Conservation (phyloP, 2,113 vertebrate species). For the Acanthochromis polyacanthus region DNA sequence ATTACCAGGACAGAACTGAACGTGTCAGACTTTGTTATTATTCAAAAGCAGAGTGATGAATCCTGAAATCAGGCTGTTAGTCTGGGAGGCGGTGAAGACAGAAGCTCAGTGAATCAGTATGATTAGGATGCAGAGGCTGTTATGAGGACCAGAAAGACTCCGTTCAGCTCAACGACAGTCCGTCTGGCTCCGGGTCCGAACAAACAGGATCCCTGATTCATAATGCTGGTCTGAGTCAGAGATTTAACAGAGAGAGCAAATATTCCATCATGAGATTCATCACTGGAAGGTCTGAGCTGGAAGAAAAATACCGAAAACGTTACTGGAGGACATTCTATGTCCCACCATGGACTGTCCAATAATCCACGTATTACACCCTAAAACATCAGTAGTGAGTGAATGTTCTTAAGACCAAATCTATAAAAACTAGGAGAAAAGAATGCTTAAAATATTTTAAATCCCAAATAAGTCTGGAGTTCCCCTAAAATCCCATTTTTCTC, state of each 20-base stretch:
- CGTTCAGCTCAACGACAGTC: conserved; percentile 80
- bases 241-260: conserved; percentile 75
- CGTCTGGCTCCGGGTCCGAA: conserved; percentile 77
- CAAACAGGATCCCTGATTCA: conserved; percentile 78
- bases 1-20: conserved; percentile 1
- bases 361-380: no score
- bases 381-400: no score
- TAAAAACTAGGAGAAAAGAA: no score
- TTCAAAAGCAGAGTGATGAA: conserved; percentile 12
- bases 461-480: no score
- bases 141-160: conserved; percentile 76
- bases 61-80: conserved; percentile 34
- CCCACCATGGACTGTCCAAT: no score
- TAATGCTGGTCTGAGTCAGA: conserved; percentile 75
- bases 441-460: no score
- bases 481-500: no score
- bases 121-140: conserved; percentile 74
- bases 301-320: conserved; percentile 68
- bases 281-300: conserved; percentile 57
- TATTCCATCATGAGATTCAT: conserved; percentile 69
- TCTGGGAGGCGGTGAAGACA: conserved; percentile 62
- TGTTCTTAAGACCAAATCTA: no score
- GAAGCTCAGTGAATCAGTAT: conserved; percentile 68
- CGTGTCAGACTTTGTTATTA: conserved; percentile 17
- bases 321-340: not conserved